Percentiles rank a stretch among this genome's conserved stretches.
These are phyloP conservation scores for Zaprionus kolodkinae DNA, from an alignment of 1,140 invertebrate genomes.

Conservation along the genomic window DNA sequence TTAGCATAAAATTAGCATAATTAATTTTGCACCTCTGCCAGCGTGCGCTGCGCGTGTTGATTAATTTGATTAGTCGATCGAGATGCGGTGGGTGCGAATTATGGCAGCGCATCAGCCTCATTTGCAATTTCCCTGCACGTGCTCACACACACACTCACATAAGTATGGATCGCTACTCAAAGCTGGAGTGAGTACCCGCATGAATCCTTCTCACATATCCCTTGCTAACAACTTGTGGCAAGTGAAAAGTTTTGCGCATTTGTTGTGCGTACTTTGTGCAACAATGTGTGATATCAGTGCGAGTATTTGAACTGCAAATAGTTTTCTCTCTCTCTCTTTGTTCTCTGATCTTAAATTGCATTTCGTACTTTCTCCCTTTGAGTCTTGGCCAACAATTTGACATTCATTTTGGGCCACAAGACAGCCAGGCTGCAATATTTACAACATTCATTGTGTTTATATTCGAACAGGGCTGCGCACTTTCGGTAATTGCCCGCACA, in stretches of 20 bases:
- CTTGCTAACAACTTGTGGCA: not conserved
- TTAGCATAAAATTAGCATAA: constrained; percentile 75
- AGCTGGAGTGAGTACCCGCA: not conserved
- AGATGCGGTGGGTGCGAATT: constrained; percentile 7
- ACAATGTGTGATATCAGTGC: constrained; percentile 2
- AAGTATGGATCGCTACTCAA: not conserved
- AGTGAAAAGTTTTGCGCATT: not conserved
- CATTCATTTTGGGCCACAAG: not conserved
- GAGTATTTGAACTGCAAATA: not conserved
- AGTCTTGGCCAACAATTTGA: not conserved
- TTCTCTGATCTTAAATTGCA: constrained; percentile 3
- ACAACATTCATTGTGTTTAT: constrained; percentile 36
- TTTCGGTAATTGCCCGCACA: constrained; percentile 60
- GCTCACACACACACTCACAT: not conserved
- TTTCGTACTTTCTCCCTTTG: not conserved
- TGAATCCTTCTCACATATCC: not conserved
- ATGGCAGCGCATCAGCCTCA: not conserved
- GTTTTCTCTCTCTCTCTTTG: not conserved
- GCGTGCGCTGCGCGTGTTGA: constrained; percentile 36
- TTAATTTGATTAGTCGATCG: constrained; percentile 60
- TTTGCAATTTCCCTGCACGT: constrained; percentile 31
- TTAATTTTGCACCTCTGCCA: constrained; percentile 63
- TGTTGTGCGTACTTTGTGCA: not conserved
- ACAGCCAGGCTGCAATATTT: constrained; percentile 33
- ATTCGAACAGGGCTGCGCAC: constrained; percentile 39